Evolutionary conservation across 64 coral and sea anemone genomes (phyloP).

Genomic region (Catalaphyllia jardinei): DNA sequence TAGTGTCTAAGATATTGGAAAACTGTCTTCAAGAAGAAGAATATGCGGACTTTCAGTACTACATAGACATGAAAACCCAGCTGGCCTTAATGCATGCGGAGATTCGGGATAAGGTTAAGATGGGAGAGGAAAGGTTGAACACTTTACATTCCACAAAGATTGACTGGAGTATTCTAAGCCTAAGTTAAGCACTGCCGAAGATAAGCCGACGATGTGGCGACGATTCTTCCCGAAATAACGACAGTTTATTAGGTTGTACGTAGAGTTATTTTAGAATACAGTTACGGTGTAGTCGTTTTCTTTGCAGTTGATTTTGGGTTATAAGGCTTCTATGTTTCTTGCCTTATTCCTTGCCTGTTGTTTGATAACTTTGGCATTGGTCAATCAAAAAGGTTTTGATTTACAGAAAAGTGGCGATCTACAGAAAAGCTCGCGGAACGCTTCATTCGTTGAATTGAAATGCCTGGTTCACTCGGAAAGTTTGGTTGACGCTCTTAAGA

Average conservation of each 20-base stretch:
- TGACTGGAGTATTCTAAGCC: slow-evolving; percentile 86
- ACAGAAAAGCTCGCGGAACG: no score
- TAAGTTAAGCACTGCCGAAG: slow-evolving; percentile 10
- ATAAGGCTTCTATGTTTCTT: no score
- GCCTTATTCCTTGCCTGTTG: no score
- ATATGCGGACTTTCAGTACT: slow-evolving; percentile 98
- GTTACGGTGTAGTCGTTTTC: no score
- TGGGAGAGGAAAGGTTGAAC: slow-evolving; percentile 91
- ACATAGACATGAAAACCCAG: slow-evolving; percentile 99
- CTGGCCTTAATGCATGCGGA: slow-evolving; percentile 95
- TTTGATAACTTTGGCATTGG: no score
- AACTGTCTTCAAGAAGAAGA: slow-evolving; percentile 87
- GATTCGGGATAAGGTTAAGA: slow-evolving; percentile 96
- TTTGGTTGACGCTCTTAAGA: no score
- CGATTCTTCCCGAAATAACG: background rate
- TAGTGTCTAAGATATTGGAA: slow-evolving; percentile 90
- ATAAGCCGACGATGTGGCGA: background rate
- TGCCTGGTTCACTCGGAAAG: no score
- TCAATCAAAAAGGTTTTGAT: no score
- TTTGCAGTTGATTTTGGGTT: no score
- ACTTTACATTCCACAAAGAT: slow-evolving; percentile 82
- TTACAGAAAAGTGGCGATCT: no score
- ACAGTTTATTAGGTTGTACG: background rate
- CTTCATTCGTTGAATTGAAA: no score
- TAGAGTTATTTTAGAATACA: background rate